These are phyloP conservation scores for Diarsia rubi DNA, from an alignment of 2,888 invertebrate genomes.

Conservation along the genomic window DNA sequence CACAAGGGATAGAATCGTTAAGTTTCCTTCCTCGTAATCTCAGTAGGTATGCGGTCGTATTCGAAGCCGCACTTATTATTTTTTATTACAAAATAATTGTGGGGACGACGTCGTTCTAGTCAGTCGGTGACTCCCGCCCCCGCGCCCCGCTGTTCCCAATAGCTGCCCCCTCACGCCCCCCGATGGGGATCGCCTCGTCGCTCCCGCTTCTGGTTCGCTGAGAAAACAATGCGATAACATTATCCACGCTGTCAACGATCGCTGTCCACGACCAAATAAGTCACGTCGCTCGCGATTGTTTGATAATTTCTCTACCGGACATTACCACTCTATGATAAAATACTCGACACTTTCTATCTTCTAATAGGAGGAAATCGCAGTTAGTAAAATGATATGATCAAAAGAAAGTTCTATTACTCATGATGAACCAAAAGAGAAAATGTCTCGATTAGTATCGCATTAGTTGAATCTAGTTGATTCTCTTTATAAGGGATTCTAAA, in stretches of 20 bases:
- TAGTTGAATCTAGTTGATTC: conserved; percentile 51
- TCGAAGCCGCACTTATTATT: conserved; percentile 78
- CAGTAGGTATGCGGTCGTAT: conserved; percentile 74
- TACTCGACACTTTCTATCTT: conserved; percentile 68
- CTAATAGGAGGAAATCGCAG: conserved; percentile 56
- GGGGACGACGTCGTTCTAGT: conserved; percentile 78
- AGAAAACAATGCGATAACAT: conserved; percentile 79
- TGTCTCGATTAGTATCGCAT: conserved; percentile 59
- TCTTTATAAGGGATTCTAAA: conserved; percentile 46
- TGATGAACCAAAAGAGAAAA: conserved; percentile 59
- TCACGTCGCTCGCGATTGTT: conserved; percentile 75
- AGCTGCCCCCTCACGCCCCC: conserved; percentile 8
- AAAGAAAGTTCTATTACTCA: conserved; percentile 67
- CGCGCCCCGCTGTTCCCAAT: conserved; percentile 35
- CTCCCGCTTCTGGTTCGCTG: conserved; percentile 71
- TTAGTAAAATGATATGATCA: conserved; percentile 65
- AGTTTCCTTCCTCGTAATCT: conserved; percentile 75
- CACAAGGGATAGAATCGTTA: conserved; percentile 62
- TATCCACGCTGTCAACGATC: conserved; percentile 81
- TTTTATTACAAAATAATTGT: conserved; percentile 85
- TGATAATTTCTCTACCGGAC: conserved; percentile 72
- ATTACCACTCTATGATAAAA: conserved; percentile 74
- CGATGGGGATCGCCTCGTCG: conserved; percentile 68
- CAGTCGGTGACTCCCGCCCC: conserved; percentile 78
- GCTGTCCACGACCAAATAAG: conserved; percentile 79